phyloP scores from a whole-genome alignment of 2,113 vertebrate species.

The Pseudorhombus dupliciocellatus region DNA sequence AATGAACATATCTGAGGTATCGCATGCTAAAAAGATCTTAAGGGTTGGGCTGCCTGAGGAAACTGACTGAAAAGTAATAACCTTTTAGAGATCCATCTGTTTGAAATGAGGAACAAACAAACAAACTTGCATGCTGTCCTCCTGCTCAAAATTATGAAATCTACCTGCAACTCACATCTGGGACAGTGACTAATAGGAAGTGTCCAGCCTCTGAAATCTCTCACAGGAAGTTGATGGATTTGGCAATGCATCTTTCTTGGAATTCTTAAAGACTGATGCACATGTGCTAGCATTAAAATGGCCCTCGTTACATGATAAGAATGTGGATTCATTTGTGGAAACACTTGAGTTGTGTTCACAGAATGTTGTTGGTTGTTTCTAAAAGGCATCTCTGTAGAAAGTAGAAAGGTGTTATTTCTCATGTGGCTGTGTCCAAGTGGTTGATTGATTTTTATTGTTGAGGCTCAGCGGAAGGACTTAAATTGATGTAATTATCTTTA shows the following conservation, averaged over 20 bases:
- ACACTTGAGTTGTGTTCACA: no score
- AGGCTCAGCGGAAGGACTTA: neutral
- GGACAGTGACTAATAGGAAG: neutral
- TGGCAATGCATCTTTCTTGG: neutral
- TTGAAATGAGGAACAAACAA: neutral
- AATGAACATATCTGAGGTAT: neutral
- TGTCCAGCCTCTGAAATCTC: neutral
- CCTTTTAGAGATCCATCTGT: neutral
- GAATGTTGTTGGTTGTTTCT: no score
- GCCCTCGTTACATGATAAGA: no score
- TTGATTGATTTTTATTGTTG: conserved; percentile 11
- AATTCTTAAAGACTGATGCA: neutral
- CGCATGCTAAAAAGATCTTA: no score
- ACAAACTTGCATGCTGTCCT: neutral
- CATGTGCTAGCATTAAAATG: neutral
- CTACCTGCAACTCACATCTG: neutral
- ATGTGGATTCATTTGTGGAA: no score
- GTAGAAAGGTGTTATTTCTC: neutral
- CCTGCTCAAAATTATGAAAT: neutral
- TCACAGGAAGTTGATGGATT: neutral
- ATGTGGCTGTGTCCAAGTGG: neutral
- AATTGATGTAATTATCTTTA: neutral
- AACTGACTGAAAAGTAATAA: no score
- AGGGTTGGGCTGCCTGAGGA: no score
- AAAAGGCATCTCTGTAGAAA: no score